Percentiles rank a stretch among this genome's conserved stretches.
Evolutionary conservation across 2,113 vertebrate genomes (phyloP).

Genomic region (Myotis brandtii): DNA sequence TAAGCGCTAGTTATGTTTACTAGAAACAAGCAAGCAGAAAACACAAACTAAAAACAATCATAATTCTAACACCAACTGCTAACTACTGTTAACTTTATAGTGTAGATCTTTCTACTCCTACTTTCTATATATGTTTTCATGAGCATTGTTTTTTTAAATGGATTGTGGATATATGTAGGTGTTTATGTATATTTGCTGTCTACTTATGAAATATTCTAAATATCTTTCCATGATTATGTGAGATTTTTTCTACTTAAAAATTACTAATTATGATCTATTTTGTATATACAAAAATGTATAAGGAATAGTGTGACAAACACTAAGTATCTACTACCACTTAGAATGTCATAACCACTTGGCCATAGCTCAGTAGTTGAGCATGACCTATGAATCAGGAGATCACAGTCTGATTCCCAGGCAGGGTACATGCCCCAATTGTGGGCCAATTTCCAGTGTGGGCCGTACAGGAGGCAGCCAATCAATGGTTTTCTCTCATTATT

Average conservation of each 20-base stretch:
- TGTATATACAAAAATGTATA: neutral
- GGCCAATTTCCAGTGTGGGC: too few species aligned
- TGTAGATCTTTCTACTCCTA: neutral
- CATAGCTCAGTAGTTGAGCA: neutral
- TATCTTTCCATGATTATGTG: neutral
- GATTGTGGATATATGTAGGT: neutral
- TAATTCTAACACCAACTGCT: neutral
- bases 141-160: neutral
- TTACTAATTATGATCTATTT: slow-evolving; percentile 21
- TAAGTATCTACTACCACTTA: neutral
- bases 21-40: neutral
- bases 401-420: too few species aligned
- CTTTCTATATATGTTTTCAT: neutral
- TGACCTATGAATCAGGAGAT: too few species aligned
- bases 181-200: neutral
- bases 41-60: slow-evolving; percentile 9
- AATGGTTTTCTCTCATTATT: too few species aligned
- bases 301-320: neutral
- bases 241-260: slow-evolving; percentile 20
- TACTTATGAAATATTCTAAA: neutral
- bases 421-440: too few species aligned
- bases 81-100: neutral
- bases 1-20: slow-evolving; percentile 20
- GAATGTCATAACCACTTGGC: neutral
- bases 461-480: too few species aligned